These are phyloP conservation scores for Drosophila meridionalis DNA, from an alignment of 2,888 invertebrate genomes.

Conservation along the genomic window DNA sequence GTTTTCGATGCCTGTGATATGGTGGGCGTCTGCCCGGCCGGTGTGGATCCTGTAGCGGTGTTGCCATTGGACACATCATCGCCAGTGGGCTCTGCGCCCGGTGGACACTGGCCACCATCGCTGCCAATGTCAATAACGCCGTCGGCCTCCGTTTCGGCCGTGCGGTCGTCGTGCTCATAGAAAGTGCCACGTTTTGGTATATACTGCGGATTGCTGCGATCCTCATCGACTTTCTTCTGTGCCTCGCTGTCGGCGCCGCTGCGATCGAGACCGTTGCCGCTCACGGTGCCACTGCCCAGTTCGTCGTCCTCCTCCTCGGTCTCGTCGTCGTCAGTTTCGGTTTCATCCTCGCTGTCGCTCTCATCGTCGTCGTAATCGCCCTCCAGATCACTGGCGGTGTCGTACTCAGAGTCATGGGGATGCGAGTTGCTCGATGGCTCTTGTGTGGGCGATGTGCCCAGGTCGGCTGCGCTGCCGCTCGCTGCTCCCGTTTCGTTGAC, in stretches of 20 bases:
- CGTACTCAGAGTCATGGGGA: slow-evolving; percentile 85
- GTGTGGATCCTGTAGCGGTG: slow-evolving; percentile 74
- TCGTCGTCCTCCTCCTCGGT: slow-evolving; percentile 69
- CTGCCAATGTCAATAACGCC: slow-evolving; percentile 42
- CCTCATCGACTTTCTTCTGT: slow-evolving; percentile 94
- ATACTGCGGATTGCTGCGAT: slow-evolving; percentile 97
- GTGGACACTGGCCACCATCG: slow-evolving; percentile 38
- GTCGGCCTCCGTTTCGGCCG: slow-evolving; percentile 87
- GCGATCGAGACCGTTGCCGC: slow-evolving; percentile 87
- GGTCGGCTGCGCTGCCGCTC: slow-evolving; percentile 55
- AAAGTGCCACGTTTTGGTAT: slow-evolving; percentile 98
- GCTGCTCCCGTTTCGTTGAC: slow-evolving; percentile 54
- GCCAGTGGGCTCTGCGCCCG: slow-evolving; percentile 39
- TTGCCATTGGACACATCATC: slow-evolving; percentile 60
- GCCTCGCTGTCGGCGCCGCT: slow-evolving; percentile 86
- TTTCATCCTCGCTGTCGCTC: slow-evolving; percentile 70
- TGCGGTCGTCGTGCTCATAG: slow-evolving; percentile 97
- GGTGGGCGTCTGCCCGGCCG: slow-evolving; percentile 83
- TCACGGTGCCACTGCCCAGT: slow-evolving; percentile 86
- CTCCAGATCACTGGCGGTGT: slow-evolving; percentile 85
- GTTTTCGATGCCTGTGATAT: slow-evolving; percentile 84
- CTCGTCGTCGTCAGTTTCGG: slow-evolving; percentile 75
- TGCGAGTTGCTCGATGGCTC: slow-evolving; percentile 84
- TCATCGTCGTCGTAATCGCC: slow-evolving; percentile 82
- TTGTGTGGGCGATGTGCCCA: slow-evolving; percentile 83